Percentiles rank a stretch among this genome's conserved stretches.
These are phyloP conservation scores for Drosophila paramelanica DNA, from an alignment of 2,888 invertebrate genomes.

Conservation along the genomic window DNA sequence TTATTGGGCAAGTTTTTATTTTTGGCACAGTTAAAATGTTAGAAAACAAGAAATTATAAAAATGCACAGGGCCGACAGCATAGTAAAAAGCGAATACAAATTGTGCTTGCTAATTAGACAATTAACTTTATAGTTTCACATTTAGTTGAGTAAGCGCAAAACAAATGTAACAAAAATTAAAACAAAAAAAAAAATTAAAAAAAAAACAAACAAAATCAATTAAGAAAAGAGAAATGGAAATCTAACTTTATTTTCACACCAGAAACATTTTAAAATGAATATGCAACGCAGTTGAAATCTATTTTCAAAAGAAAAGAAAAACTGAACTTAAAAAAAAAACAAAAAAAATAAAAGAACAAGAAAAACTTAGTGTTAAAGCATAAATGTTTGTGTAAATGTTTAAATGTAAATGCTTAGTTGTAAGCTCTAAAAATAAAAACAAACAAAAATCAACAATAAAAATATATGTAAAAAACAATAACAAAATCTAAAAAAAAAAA, in stretches of 20 bases:
- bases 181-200: neutral
- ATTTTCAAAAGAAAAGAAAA: conserved; percentile 32
- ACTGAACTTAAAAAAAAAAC: conserved; percentile 20
- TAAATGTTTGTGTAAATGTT: conserved; percentile 73
- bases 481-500: conserved; percentile 20
- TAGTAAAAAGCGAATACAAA: neutral
- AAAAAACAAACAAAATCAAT: neutral
- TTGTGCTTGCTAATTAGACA: conserved; percentile 4
- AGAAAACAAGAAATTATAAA: conserved; percentile 4
- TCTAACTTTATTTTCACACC: conserved; percentile 44
- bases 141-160: too few relatives aligned
- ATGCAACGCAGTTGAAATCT: conserved; percentile 39
- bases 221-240: conserved; percentile 10
- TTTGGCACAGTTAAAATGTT: conserved; percentile 8
- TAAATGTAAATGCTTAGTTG: conserved; percentile 48
- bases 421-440: conserved; percentile 24
- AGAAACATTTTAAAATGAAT: conserved; percentile 24
- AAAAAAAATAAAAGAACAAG: conserved; percentile 13
- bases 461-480: conserved; percentile 51
- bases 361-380: conserved; percentile 36
- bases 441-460: conserved; percentile 25
- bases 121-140: conserved; percentile 22
- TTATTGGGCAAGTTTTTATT: conserved; percentile 10
- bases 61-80: neutral
- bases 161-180: conserved; percentile 3